A percentile compares a stretch with the other conserved stretches of the same genome.
These are phyloP conservation scores for Lycaena phlaeas DNA, from an alignment of 2,888 invertebrate species.

Conservation along the genomic window DNA sequence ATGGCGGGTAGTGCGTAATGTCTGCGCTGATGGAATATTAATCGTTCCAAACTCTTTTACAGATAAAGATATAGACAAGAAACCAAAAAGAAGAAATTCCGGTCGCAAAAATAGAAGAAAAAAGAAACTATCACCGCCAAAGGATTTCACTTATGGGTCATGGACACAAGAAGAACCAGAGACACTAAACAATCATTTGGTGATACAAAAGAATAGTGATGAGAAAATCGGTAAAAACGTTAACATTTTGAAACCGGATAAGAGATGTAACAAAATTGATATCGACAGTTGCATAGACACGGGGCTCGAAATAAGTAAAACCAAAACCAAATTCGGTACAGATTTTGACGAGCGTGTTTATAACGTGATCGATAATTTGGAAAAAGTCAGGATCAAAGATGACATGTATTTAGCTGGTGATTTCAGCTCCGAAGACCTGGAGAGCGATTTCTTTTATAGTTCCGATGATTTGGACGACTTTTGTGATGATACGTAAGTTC, in stretches of 20 bases:
- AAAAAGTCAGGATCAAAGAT: conserved; percentile 51
- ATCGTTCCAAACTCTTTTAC: neutral
- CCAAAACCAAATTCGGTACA: conserved; percentile 7
- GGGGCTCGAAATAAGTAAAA: neutral
- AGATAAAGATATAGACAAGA: conserved; percentile 34
- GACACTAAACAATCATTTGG: conserved; percentile 30
- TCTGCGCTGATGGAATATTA: too few species aligned
- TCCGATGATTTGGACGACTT: conserved; percentile 51
- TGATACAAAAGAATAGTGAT: conserved; percentile 30
- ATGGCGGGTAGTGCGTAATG: too few species aligned
- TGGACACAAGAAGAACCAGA: conserved; percentile 15
- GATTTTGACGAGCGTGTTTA: conserved; percentile 33
- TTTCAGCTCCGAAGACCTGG: conserved; percentile 42
- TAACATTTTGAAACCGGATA: conserved; percentile 33
- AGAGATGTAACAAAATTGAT: neutral
- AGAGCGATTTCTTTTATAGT: conserved; percentile 45
- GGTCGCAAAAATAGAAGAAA: conserved; percentile 49
- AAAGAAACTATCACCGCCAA: conserved; percentile 45
- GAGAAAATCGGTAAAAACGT: conserved; percentile 52
- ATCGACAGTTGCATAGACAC: neutral
- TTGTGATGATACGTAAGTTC: conserved; percentile 48
- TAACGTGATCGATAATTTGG: conserved; percentile 52
- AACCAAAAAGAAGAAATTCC: conserved; percentile 44
- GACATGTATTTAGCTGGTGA: conserved; percentile 52
- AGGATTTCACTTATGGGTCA: conserved; percentile 31